A percentile compares a stretch with the other conserved stretches of the same genome.
Evolutionary conservation across 2,797 vertebrate genomes (phyloP).

Genomic region (Pampus argenteus): DNA sequence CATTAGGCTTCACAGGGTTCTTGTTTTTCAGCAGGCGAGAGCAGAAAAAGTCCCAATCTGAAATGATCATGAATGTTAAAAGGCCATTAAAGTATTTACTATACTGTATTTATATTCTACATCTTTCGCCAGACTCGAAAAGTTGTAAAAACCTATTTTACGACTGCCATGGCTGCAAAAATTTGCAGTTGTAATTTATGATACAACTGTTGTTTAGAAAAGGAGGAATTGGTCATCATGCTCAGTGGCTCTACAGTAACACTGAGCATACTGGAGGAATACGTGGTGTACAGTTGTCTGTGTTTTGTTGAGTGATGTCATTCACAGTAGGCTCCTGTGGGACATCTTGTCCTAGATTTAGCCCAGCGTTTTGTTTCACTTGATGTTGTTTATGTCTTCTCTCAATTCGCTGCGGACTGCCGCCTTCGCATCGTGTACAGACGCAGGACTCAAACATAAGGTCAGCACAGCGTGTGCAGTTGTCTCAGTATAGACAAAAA

Average conservation of each 20-base stretch:
- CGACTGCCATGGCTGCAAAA: not conserved
- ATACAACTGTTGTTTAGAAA: not conserved
- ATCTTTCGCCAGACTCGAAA: not conserved
- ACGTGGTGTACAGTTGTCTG: conserved; percentile 38
- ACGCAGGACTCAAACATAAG: conserved; percentile 27
- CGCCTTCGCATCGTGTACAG: conserved; percentile 16
- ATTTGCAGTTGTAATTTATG: not conserved
- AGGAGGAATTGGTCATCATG: not conserved
- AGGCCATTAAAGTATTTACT: not conserved
- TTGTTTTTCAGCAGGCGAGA: not conserved
- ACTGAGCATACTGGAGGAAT: conserved; percentile 21
- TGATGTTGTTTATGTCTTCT: conserved; percentile 62
- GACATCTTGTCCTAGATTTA: conserved; percentile 68
- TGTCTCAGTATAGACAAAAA: not conserved
- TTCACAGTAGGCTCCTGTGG: conserved; percentile 63
- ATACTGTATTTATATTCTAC: not conserved
- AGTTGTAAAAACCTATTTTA: not conserved
- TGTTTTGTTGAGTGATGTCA: conserved; percentile 50
- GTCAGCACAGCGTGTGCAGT: conserved; percentile 12
- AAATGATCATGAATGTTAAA: not conserved
- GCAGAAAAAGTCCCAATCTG: not conserved
- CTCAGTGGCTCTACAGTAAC: not conserved
- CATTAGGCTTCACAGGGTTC: conserved; percentile 1
- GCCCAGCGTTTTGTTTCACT: conserved; percentile 61
- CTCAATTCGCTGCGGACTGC: conserved; percentile 43